phyloP scores from a whole-genome alignment of 2,113 vertebrate genomes.

The Ivindomyrus marchei region DNA sequence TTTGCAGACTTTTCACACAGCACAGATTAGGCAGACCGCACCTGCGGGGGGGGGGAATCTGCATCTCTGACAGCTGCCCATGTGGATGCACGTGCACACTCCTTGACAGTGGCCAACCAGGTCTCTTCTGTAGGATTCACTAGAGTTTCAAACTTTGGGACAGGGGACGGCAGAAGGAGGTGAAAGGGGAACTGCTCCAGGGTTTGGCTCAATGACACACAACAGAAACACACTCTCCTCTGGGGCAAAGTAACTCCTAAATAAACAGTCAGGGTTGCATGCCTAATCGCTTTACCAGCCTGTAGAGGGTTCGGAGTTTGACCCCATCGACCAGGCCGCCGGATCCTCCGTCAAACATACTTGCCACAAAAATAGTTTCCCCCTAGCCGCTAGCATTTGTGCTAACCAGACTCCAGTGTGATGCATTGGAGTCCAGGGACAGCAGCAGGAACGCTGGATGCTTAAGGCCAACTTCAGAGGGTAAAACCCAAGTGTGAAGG shows the following conservation, averaged over 20 bases:
- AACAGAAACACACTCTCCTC: not conserved
- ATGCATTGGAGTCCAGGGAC: not conserved
- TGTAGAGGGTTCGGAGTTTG: not conserved
- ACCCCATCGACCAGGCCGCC: not conserved
- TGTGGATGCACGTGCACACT: not conserved
- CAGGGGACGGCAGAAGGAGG: not conserved
- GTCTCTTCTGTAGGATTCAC: conserved; percentile 38
- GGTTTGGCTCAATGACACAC: not conserved
- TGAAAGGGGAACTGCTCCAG: not conserved
- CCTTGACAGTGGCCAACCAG: not conserved
- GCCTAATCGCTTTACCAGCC: not conserved
- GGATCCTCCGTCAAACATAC: not conserved
- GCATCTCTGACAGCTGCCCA: not conserved
- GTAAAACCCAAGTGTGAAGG: not conserved
- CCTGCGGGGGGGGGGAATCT: not conserved
- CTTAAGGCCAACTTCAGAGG: conserved; percentile 15
- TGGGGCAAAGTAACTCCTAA: not conserved
- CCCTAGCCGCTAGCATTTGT: not conserved
- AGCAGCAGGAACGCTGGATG: not conserved
- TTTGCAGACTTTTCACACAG: not conserved
- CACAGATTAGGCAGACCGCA: conserved; percentile 11
- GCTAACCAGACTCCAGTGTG: not conserved
- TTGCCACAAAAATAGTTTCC: not conserved
- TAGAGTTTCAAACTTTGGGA: not conserved
- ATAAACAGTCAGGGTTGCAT: conserved; percentile 16